Evolutionary conservation across 2,888 invertebrate species (phyloP), one percentile per base, ranked within the genome.

Genomic region (Xestia ashworthii): DNA sequence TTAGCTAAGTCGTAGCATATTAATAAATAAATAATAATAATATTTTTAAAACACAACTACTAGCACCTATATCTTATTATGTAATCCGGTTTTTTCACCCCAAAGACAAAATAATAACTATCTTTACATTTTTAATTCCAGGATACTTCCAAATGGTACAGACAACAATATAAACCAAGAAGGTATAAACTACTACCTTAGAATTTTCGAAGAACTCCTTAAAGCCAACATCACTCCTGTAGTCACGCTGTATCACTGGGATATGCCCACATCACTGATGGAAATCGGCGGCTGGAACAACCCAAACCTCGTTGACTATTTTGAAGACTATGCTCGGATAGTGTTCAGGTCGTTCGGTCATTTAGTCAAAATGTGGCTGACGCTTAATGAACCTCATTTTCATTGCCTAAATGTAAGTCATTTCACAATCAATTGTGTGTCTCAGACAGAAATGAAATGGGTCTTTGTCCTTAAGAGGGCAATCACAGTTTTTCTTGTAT

Each of bases 111-210:
- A n/a, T n/a, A n/a, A n/a, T n/a, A n/a, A n/a, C n/a, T 32, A 2
- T 32, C 14, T 48, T 5, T 14, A 48, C 19, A 19, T 50, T 50
- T 50, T 19, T 19, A 19, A 19, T 19, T 50, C 8, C 71, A 96
- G 98, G 73, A 96, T 99, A 70, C 94, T 98, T 82, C 98, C 98
- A 0, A 96, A 97, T 41, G 98, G 98, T 38, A 97, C 97, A 53
- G 96, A 97, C 85, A 97, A 98, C 89, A 91, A 97, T 64, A 95
- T 98, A 68, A 99, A 98, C 92, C 94, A 97, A 78, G 97, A 97
- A 12, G 99, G 98, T n/a, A 96, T 98, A 2, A 94, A 97, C 70
- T 98, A 98, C 94, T 99, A 99, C 93, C 97, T 98, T 78, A 97
- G 97, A 77, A 91, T 99, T 64, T 98, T 99, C 71, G 96, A 98